These are phyloP conservation scores for Bostrychus sinensis DNA, from an alignment of 2,113 vertebrate species.

Conservation along the genomic window DNA sequence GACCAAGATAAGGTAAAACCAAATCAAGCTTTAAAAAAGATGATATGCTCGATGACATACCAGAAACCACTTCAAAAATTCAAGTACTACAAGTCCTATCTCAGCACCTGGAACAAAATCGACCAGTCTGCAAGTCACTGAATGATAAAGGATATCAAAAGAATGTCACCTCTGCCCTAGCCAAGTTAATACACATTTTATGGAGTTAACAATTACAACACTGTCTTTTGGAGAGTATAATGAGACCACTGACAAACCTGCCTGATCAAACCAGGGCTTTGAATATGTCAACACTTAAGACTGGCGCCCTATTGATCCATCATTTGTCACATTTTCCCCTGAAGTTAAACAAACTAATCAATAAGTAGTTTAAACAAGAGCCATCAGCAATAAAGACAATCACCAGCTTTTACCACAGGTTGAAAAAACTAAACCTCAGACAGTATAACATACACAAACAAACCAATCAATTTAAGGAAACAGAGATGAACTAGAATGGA, in stretches of 20 bases:
- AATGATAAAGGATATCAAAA: background rate
- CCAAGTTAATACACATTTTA: background rate
- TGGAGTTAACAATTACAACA: background rate
- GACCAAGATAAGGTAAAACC: background rate
- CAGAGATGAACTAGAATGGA: background rate
- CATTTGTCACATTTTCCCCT: background rate
- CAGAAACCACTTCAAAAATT: background rate
- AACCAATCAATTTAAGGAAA: background rate
- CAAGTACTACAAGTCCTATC: too few species aligned
- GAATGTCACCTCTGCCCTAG: background rate
- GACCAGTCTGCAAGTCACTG: too few species aligned
- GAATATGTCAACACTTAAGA: background rate
- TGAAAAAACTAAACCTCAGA: background rate
- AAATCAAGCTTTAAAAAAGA: background rate
- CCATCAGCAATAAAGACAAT: background rate
- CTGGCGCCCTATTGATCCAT: background rate
- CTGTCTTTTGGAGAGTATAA: background rate
- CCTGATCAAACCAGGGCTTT: background rate
- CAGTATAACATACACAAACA: background rate
- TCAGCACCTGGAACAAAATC: too few species aligned
- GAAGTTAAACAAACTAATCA: background rate
- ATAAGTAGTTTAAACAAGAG: conserved; percentile 1
- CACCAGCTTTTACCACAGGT: background rate
- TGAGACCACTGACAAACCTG: background rate
- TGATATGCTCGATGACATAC: background rate